Evolutionary conservation across 2,888 invertebrate species (phyloP), one percentile per base, ranked within the genome.

Genomic region (Nemurella pictetii): DNA sequence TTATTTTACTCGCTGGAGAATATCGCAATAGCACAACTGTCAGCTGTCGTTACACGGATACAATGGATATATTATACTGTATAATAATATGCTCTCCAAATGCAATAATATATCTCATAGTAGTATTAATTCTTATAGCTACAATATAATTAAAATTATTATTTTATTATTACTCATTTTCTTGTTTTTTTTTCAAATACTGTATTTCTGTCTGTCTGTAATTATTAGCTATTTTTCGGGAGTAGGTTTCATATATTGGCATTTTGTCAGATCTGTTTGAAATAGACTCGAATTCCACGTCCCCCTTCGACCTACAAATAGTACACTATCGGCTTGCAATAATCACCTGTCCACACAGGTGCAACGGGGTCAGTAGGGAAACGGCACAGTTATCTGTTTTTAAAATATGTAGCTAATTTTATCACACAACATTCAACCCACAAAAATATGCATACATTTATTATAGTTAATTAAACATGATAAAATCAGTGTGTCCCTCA

Each of bases 401-500:
- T 55, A 55, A 55, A 55, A 55, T 55, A 55, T 55, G 9, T 55
- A 55, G 55, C 55, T 55, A 55, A 55, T 55, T 78, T 78, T 78
- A 78, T 78, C 29, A 20, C 20, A 78, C 78, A 81, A 81, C 80
- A 81, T 81, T 81, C 80, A 81, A 81, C 80, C 32, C 80, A 81
- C 80, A 81, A 81, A 81, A 32, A 81, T 81, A 81, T 81, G 80
- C 80, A 81, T n/a, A 35, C 80, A 25, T 81, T 81, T 78, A 78
- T 29, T 78, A 29, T 29, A 30, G 29, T 78, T 29, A 78, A n/a
- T 30, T 30, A 30, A 78, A 78, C 30, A 27, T 28, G n/a, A 27
- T 78, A 27, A 27, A 30, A 78, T 55, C 27, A 78, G 78, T 78
- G 78, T 78, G 78, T 78, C 78, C 20, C 20, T 78, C 78, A 78